These are phyloP conservation scores for Chalcis sispes DNA, from an alignment of 2,888 invertebrate genomes.

Conservation along the genomic window DNA sequence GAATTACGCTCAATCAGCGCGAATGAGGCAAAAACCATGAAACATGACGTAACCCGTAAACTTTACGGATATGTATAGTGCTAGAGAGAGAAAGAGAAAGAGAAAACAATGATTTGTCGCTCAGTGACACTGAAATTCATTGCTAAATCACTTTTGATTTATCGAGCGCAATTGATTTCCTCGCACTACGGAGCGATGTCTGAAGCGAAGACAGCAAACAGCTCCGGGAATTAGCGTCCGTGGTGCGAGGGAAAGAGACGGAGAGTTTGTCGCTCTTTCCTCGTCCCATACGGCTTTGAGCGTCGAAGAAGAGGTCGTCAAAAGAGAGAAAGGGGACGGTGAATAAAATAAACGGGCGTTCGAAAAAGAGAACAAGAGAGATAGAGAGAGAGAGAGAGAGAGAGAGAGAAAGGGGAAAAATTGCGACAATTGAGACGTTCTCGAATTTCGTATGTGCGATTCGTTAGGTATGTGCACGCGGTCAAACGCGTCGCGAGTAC, in stretches of 20 bases:
- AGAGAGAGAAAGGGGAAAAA: not conserved
- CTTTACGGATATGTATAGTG: too few species aligned
- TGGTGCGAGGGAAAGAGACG: too few species aligned
- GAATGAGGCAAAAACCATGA: too few species aligned
- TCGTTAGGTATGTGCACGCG: not conserved
- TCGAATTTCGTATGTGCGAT: constrained; percentile 43
- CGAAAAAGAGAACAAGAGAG: too few species aligned
- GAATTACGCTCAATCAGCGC: too few species aligned
- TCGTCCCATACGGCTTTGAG: not conserved
- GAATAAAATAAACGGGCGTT: constrained; percentile 7
- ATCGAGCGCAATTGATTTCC: constrained; percentile 33
- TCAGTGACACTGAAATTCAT: constrained; percentile 37
- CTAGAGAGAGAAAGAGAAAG: not conserved
- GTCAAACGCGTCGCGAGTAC: constrained; percentile 4
- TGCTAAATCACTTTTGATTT: constrained; percentile 46
- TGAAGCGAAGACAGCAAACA: too few species aligned
- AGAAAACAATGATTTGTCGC: not conserved
- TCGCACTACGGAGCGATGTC: too few species aligned
- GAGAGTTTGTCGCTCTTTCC: too few species aligned
- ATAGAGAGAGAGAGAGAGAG: too few species aligned
- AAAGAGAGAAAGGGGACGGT: not conserved
- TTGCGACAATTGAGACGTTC: constrained; percentile 41
- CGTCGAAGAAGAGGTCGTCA: too few species aligned
- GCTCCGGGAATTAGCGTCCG: too few species aligned
- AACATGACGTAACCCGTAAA: too few species aligned